Percentiles rank a stretch among this genome's conserved stretches.
Evolutionary conservation across 2,113 vertebrate species (phyloP).

Genomic region (Tricholaema leucomelas): DNA sequence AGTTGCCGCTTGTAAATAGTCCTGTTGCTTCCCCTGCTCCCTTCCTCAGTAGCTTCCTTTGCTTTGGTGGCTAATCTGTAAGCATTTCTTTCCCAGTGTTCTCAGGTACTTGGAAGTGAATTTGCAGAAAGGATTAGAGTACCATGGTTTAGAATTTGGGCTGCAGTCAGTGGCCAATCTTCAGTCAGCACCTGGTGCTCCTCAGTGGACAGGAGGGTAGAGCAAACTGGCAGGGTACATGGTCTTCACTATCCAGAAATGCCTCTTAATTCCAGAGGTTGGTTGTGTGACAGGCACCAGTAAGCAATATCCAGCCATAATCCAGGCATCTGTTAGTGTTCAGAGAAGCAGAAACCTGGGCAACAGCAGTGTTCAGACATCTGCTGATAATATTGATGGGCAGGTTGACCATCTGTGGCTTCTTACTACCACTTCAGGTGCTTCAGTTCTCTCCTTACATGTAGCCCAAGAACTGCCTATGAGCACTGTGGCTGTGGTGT

Average conservation of each 20-base stretch:
- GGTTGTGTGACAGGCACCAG: not conserved
- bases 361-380: not conserved
- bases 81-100: not conserved
- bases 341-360: not conserved
- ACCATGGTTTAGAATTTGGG: not conserved
- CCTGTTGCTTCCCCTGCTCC: not conserved
- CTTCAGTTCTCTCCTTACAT: not conserved
- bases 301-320: not conserved
- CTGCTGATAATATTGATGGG: not conserved
- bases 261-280: not conserved
- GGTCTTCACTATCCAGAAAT: not conserved
- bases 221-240: fast-evolving
- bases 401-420: not conserved
- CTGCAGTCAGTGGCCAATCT: not conserved
- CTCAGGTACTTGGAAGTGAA: not conserved
- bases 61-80: not conserved
- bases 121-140: not conserved
- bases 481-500: not conserved
- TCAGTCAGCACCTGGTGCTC: not conserved
- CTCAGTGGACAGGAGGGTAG: not conserved
- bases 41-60: not conserved
- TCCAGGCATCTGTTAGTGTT: not conserved
- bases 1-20: not conserved
- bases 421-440: not conserved
- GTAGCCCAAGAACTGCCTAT: fast-evolving